These are phyloP conservation scores for Caenorhabditis brenneri DNA, from an alignment of 1,140 invertebrate genomes.

Conservation along the genomic window DNA sequence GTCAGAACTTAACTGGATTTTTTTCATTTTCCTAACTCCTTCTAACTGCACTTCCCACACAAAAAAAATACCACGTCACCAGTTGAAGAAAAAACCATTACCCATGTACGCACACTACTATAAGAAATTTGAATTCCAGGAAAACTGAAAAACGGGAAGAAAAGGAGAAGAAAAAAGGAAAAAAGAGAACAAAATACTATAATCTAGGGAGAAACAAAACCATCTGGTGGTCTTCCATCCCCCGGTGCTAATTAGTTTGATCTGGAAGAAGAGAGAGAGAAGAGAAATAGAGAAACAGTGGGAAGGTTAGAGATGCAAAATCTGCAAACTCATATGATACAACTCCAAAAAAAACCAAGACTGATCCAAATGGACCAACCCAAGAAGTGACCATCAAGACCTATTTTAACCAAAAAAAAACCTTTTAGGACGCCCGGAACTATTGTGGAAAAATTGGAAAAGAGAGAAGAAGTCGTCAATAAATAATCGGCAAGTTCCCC, in stretches of 20 bases:
- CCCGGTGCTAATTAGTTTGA: conserved; percentile 1
- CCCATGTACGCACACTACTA: background rate
- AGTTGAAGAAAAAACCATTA: too few species aligned
- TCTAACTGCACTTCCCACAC: too few species aligned
- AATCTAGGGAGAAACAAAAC: background rate
- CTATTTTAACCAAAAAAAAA: background rate
- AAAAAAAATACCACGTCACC: too few species aligned
- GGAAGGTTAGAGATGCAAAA: background rate
- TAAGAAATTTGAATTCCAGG: background rate
- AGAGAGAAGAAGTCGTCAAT: conserved; percentile 2
- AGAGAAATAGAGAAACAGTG: background rate
- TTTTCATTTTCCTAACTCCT: too few species aligned
- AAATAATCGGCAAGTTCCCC: conserved; percentile 35
- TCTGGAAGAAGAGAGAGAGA: background rate
- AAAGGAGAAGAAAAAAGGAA: background rate
- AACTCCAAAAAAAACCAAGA: too few species aligned
- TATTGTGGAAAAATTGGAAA: conserved; percentile 22
- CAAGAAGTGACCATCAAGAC: background rate
- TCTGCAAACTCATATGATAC: too few species aligned
- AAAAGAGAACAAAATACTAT: conserved; percentile 27
- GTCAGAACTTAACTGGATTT: too few species aligned
- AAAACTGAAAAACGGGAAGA: background rate
- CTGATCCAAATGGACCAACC: too few species aligned
- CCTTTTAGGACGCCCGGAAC: conserved; percentile 4
- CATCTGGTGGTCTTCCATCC: background rate